A percentile compares a stretch with the other conserved stretches of the same genome.
phyloP scores from a whole-genome alignment of 2,888 invertebrate genomes.

The Troilus luridus region DNA sequence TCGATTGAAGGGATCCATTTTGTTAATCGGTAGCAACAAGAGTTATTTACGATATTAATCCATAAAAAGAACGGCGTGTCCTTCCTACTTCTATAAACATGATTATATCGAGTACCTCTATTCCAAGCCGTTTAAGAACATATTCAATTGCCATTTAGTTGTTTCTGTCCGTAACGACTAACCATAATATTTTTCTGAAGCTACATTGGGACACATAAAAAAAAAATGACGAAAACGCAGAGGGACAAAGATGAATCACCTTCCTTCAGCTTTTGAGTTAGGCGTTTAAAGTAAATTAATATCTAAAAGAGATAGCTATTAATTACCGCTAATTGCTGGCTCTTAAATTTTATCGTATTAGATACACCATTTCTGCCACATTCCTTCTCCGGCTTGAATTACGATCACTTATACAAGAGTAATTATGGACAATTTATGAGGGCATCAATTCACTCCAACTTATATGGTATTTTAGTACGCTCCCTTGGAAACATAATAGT shows the following conservation, averaged over 20 bases:
- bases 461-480: neutral
- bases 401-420: neutral
- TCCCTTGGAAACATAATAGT: neutral
- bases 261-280: neutral
- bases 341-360: neutral
- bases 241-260: neutral
- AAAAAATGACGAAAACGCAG: neutral
- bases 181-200: neutral
- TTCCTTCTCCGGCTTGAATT: neutral
- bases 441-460: neutral
- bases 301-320: neutral
- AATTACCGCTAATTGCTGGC: neutral
- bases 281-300: neutral
- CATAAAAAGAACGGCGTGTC: neutral
- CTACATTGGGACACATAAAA: neutral
- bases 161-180: neutral
- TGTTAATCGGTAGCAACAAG: neutral
- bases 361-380: slow-evolving; percentile 22
- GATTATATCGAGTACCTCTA: neutral
- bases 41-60: neutral
- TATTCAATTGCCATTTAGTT: neutral
- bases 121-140: neutral
- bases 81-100: neutral
- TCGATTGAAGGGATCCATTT: neutral
- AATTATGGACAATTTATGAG: slow-evolving; percentile 4